A percentile compares a stretch with the other conserved stretches of the same genome.
phyloP scores from a whole-genome alignment of 2,888 invertebrate genomes.

The Macaria notata region DNA sequence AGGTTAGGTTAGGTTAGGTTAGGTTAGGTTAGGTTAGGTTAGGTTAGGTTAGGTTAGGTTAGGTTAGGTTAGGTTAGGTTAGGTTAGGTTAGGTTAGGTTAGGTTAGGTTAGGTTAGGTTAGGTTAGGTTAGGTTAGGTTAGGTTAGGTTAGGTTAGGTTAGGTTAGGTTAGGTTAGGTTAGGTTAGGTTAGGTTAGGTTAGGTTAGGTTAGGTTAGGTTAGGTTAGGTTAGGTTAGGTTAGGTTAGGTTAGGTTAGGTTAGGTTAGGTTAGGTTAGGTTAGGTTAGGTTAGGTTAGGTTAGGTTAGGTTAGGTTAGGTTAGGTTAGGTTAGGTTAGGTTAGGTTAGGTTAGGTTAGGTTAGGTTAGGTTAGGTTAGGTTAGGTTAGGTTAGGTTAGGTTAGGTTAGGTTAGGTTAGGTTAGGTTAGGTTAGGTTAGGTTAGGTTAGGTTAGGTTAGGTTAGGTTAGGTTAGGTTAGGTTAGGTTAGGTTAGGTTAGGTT shows the following conservation, averaged over 20 bases:
- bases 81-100: slow-evolving; percentile 30
- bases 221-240: slow-evolving; percentile 30
- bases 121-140: slow-evolving; percentile 30
- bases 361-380: slow-evolving; percentile 32
- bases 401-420: slow-evolving; percentile 34
- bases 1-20: slow-evolving; percentile 32
- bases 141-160: slow-evolving; percentile 31
- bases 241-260: slow-evolving; percentile 22
- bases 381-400: slow-evolving; percentile 35
- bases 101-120: slow-evolving; percentile 36
- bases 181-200: slow-evolving; percentile 23
- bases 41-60: slow-evolving; percentile 36
- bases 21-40: slow-evolving; percentile 34
- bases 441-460: slow-evolving; percentile 34
- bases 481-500: slow-evolving; percentile 22
- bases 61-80: slow-evolving; percentile 29
- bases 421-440: slow-evolving; percentile 33
- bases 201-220: slow-evolving; percentile 30
- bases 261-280: slow-evolving; percentile 23
- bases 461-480: slow-evolving; percentile 25
- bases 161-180: slow-evolving; percentile 25
- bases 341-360: slow-evolving; percentile 23
- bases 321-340: slow-evolving; percentile 24
- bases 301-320: slow-evolving; percentile 31
- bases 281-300: slow-evolving; percentile 30